Evolutionary conservation across 2,888 invertebrate genomes (phyloP).

Genomic region (Melikaiella ostensackeni): DNA sequence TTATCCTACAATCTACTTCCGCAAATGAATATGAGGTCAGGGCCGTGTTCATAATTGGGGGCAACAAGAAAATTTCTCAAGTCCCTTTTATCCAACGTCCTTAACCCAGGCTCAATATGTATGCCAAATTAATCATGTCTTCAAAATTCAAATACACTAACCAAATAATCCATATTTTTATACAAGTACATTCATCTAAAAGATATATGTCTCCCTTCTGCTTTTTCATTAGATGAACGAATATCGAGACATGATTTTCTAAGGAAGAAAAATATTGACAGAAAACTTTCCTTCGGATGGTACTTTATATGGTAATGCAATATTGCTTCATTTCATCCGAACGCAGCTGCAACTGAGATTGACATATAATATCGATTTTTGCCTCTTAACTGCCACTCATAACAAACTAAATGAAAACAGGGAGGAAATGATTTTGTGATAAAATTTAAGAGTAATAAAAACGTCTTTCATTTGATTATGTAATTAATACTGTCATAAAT

Average conservation of each 20-base stretch:
- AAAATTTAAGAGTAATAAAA: not conserved
- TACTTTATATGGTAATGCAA: slow-evolving; percentile 9
- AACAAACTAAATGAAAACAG: not conserved
- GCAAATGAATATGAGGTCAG: no score
- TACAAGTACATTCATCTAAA: not conserved
- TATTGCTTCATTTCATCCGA: slow-evolving; percentile 2
- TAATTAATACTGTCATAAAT: no score
- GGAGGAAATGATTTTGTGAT: not conserved
- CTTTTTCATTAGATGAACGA: not conserved
- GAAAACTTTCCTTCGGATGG: not conserved
- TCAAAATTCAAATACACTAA: no score
- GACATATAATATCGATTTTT: not conserved
- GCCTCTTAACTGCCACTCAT: not conserved
- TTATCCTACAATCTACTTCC: no score
- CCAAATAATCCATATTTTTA: not conserved
- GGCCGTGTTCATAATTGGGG: no score
- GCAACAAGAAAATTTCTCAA: no score
- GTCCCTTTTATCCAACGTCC: no score
- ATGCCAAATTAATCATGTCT: no score
- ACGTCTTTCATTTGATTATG: no score
- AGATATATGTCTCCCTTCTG: not conserved
- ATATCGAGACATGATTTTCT: not conserved
- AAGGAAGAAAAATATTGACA: not conserved
- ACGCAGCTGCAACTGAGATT: not conserved
- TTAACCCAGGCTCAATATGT: no score